Base-by-base conservation (phyloP, 2,113 vertebrate genomes). In the Capreolus pygargus region DNA sequence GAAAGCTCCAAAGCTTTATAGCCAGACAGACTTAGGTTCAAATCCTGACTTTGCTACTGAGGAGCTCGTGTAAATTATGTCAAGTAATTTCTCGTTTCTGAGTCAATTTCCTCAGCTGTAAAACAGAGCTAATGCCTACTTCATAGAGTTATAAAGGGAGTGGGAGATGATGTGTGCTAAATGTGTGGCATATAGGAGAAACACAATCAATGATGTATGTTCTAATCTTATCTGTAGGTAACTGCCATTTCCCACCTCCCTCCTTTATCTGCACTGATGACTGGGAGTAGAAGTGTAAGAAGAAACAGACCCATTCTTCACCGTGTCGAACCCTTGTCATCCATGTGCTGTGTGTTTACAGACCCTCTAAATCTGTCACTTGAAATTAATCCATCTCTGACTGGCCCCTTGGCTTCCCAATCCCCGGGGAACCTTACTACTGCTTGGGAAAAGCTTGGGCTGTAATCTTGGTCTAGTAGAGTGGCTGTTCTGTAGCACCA, bases 81-180 rank as follows among this genome's bases (percentile, higher is more conserved):
- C 43, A 79, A 79, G 23, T 23, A 94, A 92, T 57, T 83, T 79
- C 52, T 90, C 70, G 10, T 83, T 86, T 84, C n/a, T 52, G 23
- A 92, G n/a, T 91, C 50, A 27, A 86, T 94, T 84, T 95, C 83
- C 9, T 94, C 45, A 87, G 33, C 13, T 81, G 19, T 90, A 93
- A 96, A 95, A 94, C 33, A 95, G 43, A 93, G 58, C 33, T 93
- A 86, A 76, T 70, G 85, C 30, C 28, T 60, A 92, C 25, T 95
- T 94, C 57, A 64, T 9, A 76, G 60, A 86, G 23, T 91, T 94
- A 86, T 89, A 78, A 90, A 84, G 45, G 52, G 11, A 13, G 89
- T 89, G 88, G 78, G 55, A 92, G 43, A 47, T 28, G 33, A 89
- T 52, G 3, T 70, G 30, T 47, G 67, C 28, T 94, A 54, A 93